A percentile compares a stretch with the other conserved stretches of the same genome.
Evolutionary conservation across 1,140 invertebrate genomes (phyloP).

Genomic region (Copidosoma floridanum): DNA sequence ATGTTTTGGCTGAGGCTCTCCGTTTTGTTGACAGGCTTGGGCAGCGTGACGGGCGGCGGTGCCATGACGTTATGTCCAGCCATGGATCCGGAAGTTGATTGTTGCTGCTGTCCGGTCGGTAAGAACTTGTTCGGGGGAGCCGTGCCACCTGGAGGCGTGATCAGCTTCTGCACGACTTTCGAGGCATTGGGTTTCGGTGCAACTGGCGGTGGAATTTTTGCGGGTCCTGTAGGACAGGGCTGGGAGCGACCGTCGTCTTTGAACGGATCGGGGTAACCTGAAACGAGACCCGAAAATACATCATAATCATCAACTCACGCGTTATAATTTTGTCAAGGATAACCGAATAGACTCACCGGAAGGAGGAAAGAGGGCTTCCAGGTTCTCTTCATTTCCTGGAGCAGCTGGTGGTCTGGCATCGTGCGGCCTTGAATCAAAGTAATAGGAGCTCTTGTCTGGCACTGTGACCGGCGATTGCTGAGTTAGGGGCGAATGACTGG

Average conservation of each 20-base stretch:
- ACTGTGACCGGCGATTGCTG: constrained; percentile 51
- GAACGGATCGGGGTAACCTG: constrained; percentile 56
- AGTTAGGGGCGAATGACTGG: constrained; percentile 46
- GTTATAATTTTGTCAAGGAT: constrained; percentile 6
- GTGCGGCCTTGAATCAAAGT: constrained; percentile 45
- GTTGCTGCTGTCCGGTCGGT: constrained; percentile 33
- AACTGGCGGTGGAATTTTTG: constrained; percentile 51
- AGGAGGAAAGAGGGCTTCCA: constrained; percentile 55
- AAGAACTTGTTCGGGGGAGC: constrained; percentile 39
- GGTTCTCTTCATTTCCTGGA: constrained; percentile 41
- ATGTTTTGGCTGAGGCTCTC: constrained; percentile 55
- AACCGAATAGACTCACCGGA: constrained; percentile 51
- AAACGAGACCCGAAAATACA: constrained; percentile 3
- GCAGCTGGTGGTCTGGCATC: constrained; percentile 25
- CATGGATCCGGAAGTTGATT: constrained; percentile 7
- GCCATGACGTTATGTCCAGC: constrained; percentile 37
- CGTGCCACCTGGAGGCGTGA: constrained; percentile 38
- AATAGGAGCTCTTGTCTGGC: constrained; percentile 46
- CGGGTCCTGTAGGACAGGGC: constrained; percentile 45
- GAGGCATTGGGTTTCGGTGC: constrained; percentile 43
- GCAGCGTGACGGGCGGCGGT: constrained; percentile 55
- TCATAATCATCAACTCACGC: constrained; percentile 2
- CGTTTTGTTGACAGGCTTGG: constrained; percentile 55
- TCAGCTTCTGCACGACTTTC: constrained; percentile 44
- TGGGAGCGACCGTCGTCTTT: constrained; percentile 50